These are phyloP conservation scores for Gymnorhina tibicen DNA, from an alignment of 2,113 vertebrate species.

Conservation along the genomic window DNA sequence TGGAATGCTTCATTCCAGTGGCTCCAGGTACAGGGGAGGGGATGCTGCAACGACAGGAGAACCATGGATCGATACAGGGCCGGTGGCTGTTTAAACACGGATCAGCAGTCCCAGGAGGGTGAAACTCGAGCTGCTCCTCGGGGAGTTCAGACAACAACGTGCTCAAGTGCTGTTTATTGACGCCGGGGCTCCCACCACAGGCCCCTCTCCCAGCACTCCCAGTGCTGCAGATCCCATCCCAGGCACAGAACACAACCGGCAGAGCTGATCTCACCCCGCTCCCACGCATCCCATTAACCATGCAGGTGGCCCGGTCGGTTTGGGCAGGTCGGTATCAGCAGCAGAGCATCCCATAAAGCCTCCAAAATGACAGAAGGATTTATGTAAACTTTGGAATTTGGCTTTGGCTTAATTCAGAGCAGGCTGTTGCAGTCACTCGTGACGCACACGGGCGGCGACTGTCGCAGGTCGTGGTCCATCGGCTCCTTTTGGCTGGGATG, in stretches of 20 bases:
- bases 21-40: not conserved
- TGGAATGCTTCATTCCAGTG: not conserved
- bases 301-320: not conserved
- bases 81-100: not conserved
- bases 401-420: not conserved
- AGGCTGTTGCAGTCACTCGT: accelerated
- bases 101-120: not conserved
- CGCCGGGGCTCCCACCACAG: not conserved
- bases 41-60: not conserved
- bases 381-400: not conserved
- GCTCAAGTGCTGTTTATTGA: not conserved
- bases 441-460: not conserved
- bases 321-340: not conserved
- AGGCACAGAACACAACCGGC: not conserved
- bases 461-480: not conserved
- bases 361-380: not conserved
- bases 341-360: not conserved
- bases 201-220: not conserved
- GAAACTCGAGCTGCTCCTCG: not conserved
- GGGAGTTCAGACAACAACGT: not conserved
- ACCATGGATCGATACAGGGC: not conserved
- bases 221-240: not conserved
- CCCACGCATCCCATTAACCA: not conserved
- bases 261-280: not conserved
- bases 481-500: not conserved